Evolutionary conservation across 2,888 invertebrate species (phyloP).

Genomic region (Drosophila infuscata): DNA sequence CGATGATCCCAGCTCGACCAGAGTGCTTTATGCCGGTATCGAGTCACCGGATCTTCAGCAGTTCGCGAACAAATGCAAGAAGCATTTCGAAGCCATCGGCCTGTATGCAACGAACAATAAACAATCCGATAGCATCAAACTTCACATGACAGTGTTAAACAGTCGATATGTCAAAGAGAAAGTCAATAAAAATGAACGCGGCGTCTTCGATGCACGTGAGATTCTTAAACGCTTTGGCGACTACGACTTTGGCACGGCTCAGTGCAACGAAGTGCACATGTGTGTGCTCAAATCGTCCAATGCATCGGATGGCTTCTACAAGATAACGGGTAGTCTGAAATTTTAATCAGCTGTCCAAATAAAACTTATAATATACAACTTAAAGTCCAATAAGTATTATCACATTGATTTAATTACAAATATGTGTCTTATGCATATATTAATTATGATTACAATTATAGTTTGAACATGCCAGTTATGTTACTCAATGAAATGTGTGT

Average conservation of each 20-base stretch:
- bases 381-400: neutral
- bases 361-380: neutral
- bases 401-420: neutral
- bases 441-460: neutral
- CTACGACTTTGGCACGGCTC: constrained; percentile 89
- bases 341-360: constrained; percentile 37
- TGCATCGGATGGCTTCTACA: constrained; percentile 69
- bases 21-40: constrained; percentile 92
- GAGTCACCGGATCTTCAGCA: constrained; percentile 87
- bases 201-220: constrained; percentile 88
- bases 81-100: constrained; percentile 88
- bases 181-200: constrained; percentile 57
- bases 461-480: neutral
- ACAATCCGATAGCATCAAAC: constrained; percentile 88
- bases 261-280: constrained; percentile 89
- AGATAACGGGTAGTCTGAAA: constrained; percentile 68
- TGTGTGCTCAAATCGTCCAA: constrained; percentile 86
- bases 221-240: constrained; percentile 89
- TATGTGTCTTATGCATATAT: neutral
- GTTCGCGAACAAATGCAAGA: constrained; percentile 87
- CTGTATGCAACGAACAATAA: constrained; percentile 85
- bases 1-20: constrained; percentile 93
- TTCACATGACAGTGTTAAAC: constrained; percentile 96
- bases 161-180: constrained; percentile 86
- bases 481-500: too few relatives aligned